Conservation (phyloP, 2,888 invertebrate species). For the Megastigmus dorsalis region DNA sequence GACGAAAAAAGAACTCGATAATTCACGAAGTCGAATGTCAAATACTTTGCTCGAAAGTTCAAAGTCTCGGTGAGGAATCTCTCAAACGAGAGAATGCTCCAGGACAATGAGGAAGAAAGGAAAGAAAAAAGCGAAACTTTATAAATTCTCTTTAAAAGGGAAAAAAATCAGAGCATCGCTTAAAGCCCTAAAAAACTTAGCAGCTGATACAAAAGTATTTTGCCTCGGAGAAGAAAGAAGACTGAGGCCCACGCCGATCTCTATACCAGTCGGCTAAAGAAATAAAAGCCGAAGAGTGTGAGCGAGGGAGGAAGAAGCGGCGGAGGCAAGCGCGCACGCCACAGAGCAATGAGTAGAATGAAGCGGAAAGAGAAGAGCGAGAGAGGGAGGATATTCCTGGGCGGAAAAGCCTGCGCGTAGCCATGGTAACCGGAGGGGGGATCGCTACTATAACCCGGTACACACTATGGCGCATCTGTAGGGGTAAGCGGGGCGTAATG, state of each 20-base stretch:
- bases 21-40: too few relatives aligned
- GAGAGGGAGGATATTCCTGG: slow-evolving; percentile 48
- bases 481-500: too few relatives aligned
- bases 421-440: slow-evolving; percentile 68
- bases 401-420: slow-evolving; percentile 55
- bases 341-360: too few relatives aligned
- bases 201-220: slow-evolving; percentile 33
- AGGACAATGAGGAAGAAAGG: not conserved
- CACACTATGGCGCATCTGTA: too few relatives aligned
- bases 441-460: too few relatives aligned
- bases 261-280: not conserved
- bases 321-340: too few relatives aligned
- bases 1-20: too few relatives aligned
- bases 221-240: slow-evolving; percentile 17
- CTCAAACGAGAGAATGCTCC: too few relatives aligned
- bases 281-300: slow-evolving; percentile 39
- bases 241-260: too few relatives aligned
- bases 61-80: too few relatives aligned
- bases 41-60: too few relatives aligned
- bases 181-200: slow-evolving; percentile 12
- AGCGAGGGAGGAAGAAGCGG: slow-evolving; percentile 57
- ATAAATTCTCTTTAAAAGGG: not conserved
- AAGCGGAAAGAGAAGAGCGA: too few relatives aligned
- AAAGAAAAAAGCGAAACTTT: not conserved
- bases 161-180: slow-evolving; percentile 1